These are phyloP conservation scores for Caracal caracal DNA, from an alignment of 2,113 vertebrate genomes.

Conservation along the genomic window DNA sequence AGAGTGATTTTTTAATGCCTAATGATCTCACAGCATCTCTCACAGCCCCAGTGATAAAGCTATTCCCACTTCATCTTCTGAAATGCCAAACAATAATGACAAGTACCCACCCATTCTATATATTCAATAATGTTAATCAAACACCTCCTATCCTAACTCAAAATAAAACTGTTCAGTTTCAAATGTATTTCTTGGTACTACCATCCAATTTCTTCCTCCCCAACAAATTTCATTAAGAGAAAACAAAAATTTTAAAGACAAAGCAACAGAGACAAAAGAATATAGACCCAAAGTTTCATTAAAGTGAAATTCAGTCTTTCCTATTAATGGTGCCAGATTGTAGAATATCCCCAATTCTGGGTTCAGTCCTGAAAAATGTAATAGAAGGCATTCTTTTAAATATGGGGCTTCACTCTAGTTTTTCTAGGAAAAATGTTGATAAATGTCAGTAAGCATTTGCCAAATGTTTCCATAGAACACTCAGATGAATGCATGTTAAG, in stretches of 20 bases:
- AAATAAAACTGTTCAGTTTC: neutral
- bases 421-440: neutral
- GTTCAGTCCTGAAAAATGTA: neutral
- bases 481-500: neutral
- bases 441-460: neutral
- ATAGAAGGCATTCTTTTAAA: neutral
- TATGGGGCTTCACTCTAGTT: neutral
- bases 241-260: constrained; percentile 39
- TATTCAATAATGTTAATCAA: neutral
- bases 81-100: neutral
- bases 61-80: neutral
- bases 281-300: neutral
- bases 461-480: neutral
- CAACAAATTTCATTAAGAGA: constrained; percentile 18
- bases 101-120: neutral
- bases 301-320: neutral
- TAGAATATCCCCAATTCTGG: neutral
- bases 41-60: neutral
- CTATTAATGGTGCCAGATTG: neutral
- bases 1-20: neutral
- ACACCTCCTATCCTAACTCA: neutral
- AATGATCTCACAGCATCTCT: neutral
- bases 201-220: neutral
- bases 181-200: neutral
- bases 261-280: neutral